Base-by-base conservation (phyloP, 2,797 vertebrate species). In the Emys orbicularis region DNA sequence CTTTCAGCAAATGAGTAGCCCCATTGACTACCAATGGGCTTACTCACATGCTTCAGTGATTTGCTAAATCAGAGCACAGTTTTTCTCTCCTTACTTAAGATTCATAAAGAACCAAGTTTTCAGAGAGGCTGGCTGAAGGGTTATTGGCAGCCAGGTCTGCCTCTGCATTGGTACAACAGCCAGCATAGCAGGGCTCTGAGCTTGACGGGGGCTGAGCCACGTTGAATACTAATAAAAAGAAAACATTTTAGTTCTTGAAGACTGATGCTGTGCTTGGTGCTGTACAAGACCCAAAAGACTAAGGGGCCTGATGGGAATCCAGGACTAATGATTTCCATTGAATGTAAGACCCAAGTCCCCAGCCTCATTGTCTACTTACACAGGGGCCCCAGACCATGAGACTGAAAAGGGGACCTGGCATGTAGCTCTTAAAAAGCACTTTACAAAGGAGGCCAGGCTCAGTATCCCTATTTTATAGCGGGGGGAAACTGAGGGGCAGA, bases 231-330 rank as follows among this genome's bases (percentile, higher is more conserved):
- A 72, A 11, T 5, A 41, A 72, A 72, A 37, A 21, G 19, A 37
- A 12, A 21, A 37, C n/a, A 10, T 21, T 37, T 23, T 44, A 27
- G 15, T 23, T 1, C 0, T 4, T 80, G 57, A 11, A 68, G 79
- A 68, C 2, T 0, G 7, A 18, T 11, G 19, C 65, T 68, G 65
- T 21, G 34, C 9, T 18, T 37, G 61, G 16, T 37, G n/a, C n/a
- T 68, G 34, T 34, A 68, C 34, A 68, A 37, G n/a, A 23, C 10
- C 23, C n/a, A 11, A 68, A 19, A 65, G 61, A n/a, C 8, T 3
- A 65, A 65, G n/a, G n/a, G 19, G 19, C 65, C n/a, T 68, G 65
- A 37, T 37, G 65, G n/a, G 65, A 68, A 21, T 37, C 65, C 65
- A 68, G 19, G 19, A 9, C 65, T 37, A 61, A 16, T 13, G 19